These are phyloP conservation scores for Bombus confusus DNA, from an alignment of 1,140 invertebrate species.

Conservation along the genomic window DNA sequence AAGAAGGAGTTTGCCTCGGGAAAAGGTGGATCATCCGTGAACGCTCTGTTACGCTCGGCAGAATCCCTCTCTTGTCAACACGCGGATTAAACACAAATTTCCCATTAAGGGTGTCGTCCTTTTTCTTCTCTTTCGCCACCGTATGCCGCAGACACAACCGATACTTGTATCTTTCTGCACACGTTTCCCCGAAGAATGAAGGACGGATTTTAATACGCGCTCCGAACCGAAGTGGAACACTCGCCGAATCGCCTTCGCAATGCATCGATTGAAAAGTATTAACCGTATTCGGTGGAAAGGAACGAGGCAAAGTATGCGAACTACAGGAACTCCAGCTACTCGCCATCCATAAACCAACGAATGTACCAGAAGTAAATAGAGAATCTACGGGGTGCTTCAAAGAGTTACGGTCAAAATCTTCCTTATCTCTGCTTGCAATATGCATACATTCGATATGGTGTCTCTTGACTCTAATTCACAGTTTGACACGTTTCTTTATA, in stretches of 20 bases:
- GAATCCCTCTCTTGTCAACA: constrained; percentile 54
- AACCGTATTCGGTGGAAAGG: constrained; percentile 1
- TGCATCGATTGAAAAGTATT: neutral
- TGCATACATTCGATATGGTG: too few species aligned
- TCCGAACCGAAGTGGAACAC: neutral
- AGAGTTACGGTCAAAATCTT: neutral
- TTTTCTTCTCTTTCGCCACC: neutral
- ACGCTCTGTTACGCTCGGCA: constrained; percentile 38
- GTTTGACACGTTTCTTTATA: too few species aligned
- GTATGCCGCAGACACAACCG: neutral
- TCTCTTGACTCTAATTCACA: too few species aligned
- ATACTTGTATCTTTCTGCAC: neutral
- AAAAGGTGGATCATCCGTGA: constrained; percentile 45
- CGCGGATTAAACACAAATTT: constrained; percentile 63
- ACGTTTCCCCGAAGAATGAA: neutral
- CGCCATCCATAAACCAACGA: neutral
- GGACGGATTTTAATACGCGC: constrained; percentile 25
- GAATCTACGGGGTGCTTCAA: neutral
- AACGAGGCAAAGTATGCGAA: neutral
- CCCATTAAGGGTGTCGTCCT: constrained; percentile 59
- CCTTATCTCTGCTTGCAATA: too few species aligned
- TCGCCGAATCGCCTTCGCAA: neutral
- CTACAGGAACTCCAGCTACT: neutral
- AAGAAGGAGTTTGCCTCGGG: constrained; percentile 39
- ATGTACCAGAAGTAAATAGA: too few species aligned